phyloP scores from a whole-genome alignment of 2,888 invertebrate genomes.

The Lasioglossum calceatum region DNA sequence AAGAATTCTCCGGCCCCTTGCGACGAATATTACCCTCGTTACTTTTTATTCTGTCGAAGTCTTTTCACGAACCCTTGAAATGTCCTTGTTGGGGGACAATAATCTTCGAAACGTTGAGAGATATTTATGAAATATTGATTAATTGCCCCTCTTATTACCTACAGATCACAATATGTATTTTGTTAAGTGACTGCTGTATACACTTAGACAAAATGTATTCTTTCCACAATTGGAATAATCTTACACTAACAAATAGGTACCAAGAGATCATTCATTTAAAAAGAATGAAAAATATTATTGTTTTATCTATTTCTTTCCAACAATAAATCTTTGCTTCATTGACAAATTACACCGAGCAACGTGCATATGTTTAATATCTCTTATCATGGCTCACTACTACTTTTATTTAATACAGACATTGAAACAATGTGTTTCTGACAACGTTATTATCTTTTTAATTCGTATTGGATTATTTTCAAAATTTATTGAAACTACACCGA shows the following conservation, averaged over 20 bases:
- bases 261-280: neutral
- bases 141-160: neutral
- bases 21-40: conserved; percentile 70
- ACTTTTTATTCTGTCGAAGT: conserved; percentile 68
- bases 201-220: neutral
- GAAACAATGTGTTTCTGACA: too few relatives aligned
- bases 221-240: neutral
- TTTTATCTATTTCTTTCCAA: neutral
- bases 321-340: neutral
- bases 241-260: neutral
- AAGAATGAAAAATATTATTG: neutral
- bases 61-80: conserved; percentile 46
- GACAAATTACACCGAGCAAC: neutral
- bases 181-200: neutral
- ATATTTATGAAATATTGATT: conserved; percentile 32
- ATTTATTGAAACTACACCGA: too few relatives aligned
- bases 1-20: conserved; percentile 48
- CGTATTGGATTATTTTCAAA: too few relatives aligned
- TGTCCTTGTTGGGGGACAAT: conserved; percentile 3
- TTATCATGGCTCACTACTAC: too few relatives aligned
- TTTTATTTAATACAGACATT: too few relatives aligned
- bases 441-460: too few relatives aligned
- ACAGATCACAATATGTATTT: neutral
- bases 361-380: too few relatives aligned
- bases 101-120: conserved; percentile 8